These are phyloP conservation scores for Morinoia aosen DNA, from an alignment of 2,888 invertebrate species.

Conservation along the genomic window DNA sequence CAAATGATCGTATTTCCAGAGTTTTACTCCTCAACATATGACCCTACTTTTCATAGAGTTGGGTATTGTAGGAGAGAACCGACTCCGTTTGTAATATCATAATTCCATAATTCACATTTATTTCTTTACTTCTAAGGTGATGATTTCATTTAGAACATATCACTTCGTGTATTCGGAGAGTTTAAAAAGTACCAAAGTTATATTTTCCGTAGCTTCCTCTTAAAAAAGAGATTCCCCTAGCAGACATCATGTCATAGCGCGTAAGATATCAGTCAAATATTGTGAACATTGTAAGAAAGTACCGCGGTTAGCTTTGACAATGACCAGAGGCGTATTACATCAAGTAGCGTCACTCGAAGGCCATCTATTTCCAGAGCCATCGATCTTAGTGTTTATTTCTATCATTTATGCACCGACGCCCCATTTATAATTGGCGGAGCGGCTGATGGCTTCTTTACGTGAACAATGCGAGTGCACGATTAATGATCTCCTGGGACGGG, in stretches of 20 bases:
- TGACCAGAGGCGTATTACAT: neutral
- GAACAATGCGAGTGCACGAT: slow-evolving; percentile 44
- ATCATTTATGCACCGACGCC: neutral
- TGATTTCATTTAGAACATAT: neutral
- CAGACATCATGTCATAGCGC: too few relatives aligned
- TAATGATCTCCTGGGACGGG: slow-evolving; percentile 23
- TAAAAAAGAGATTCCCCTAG: neutral
- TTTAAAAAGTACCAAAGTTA: neutral
- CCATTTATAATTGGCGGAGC: slow-evolving; percentile 39
- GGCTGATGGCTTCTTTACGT: slow-evolving; percentile 43
- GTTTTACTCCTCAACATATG: neutral
- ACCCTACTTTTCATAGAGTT: neutral
- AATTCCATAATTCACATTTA: neutral
- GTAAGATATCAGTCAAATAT: neutral
- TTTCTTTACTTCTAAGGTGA: neutral
- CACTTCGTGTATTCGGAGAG: neutral
- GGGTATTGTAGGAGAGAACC: neutral
- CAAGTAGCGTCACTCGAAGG: neutral
- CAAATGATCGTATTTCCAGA: neutral
- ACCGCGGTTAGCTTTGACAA: neutral
- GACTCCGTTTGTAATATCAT: neutral
- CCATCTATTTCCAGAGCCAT: neutral
- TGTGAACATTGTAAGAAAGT: neutral
- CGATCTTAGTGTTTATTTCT: slow-evolving; percentile 36
- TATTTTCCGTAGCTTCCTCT: neutral